Evolutionary conservation across 2,888 invertebrate genomes (phyloP), one percentile per base, ranked within the genome.

Genomic region (Cheiracanthium punctorium): DNA sequence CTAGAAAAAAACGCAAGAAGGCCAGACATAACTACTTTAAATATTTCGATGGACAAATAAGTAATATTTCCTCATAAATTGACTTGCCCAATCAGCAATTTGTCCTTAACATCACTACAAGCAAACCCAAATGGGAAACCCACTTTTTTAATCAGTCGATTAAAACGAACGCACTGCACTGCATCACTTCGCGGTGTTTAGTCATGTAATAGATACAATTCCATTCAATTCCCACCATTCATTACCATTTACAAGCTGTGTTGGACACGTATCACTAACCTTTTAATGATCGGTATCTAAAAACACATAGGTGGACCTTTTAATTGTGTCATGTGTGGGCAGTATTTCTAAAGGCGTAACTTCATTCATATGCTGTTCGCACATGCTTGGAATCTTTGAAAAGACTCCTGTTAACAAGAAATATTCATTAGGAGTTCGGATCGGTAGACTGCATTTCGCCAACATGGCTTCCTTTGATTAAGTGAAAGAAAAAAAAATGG

Each of bases 351-450:
- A 24, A 58, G 58, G 58, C 58, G 58, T 58, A 58, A 2, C 58
- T 58, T 58, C 58, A 58, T 58, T 58, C 58, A 58, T 24, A 58
- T 58, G 58, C 58, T 58, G 58, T 58, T 58, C 58, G 58, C 58
- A 58, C 58, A 58, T 58, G 24, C 58, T 24, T 58, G 24, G 58
- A 24, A 58, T 24, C 24, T 20, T 17, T 58, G 4, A 24, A 58
- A 24, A n/a, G 12, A 58, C 58, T 24, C 12, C 24, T 24, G 58
- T 58, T 58, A 58, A 58, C 58, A 58, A 8, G 58, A 58, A 58
- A 58, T 58, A 24, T 58, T 58, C 58, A 58, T 58, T 58, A 58
- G 58, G 14, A 17, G 0, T 58, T 20, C n/a, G n/a, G 58, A 58
- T 58, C 24, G 58, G 58, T 58, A 58, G 58, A 58, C 58, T 24